Conservation (phyloP, 2,888 invertebrate species). For the Drosophila ezoana region DNA sequence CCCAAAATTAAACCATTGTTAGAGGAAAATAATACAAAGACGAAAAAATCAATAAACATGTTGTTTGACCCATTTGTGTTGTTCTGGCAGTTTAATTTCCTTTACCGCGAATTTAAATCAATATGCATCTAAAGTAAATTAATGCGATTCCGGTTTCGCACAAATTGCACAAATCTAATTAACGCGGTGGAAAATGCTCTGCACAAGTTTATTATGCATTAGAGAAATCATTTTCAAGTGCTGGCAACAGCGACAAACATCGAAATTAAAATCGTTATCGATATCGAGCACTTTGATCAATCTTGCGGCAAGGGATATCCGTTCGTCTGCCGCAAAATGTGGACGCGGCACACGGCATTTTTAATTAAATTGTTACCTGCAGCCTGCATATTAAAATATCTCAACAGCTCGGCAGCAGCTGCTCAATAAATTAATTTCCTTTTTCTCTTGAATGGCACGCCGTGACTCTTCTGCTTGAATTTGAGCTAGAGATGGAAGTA, state of each 20-base stretch:
- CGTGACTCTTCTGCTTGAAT: neutral
- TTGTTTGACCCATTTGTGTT: slow-evolving; percentile 3
- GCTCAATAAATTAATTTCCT: slow-evolving; percentile 47
- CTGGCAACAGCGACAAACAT: slow-evolving; percentile 4
- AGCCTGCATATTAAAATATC: slow-evolving; percentile 36
- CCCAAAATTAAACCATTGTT: too few species aligned
- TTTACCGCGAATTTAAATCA: slow-evolving; percentile 33
- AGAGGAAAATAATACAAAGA: too few species aligned
- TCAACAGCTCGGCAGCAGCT: slow-evolving; percentile 30
- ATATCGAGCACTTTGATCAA: slow-evolving; percentile 29
- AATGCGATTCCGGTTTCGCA: slow-evolving; percentile 30
- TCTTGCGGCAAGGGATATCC: slow-evolving; percentile 35
- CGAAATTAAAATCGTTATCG: slow-evolving; percentile 19
- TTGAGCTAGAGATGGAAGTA: neutral
- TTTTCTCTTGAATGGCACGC: neutral
- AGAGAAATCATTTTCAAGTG: slow-evolving; percentile 7
- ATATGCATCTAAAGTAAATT: slow-evolving; percentile 46
- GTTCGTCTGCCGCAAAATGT: slow-evolving; percentile 8
- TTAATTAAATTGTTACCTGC: slow-evolving; percentile 53
- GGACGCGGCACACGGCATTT: slow-evolving; percentile 22
- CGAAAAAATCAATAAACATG: too few species aligned
- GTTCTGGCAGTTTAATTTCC: slow-evolving; percentile 51
- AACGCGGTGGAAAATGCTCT: slow-evolving; percentile 17
- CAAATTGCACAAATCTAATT: slow-evolving; percentile 51
- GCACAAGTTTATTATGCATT: slow-evolving; percentile 2